Percentiles rank a stretch among this genome's conserved stretches.
Evolutionary conservation across 2,113 vertebrate genomes (phyloP).

Genomic region (Macroglossus sobrinus): DNA sequence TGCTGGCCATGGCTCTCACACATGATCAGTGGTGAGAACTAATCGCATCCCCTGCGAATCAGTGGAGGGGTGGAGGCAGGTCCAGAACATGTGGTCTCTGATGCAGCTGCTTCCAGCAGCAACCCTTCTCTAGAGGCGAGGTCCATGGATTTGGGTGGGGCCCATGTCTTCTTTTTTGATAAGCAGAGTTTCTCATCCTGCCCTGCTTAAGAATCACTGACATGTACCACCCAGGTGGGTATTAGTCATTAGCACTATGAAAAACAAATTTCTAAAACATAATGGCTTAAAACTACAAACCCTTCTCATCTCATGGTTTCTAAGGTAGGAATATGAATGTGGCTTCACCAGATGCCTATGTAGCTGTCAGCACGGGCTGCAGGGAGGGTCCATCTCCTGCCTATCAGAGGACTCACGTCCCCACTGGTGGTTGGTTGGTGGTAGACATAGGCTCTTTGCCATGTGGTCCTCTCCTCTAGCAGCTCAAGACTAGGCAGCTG

Average conservation of each 20-base stretch:
- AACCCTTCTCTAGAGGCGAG: background rate
- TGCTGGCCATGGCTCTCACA: too few relatives aligned
- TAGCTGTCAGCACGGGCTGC: background rate
- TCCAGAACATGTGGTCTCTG: background rate
- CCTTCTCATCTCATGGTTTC: background rate
- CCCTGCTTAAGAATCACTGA: background rate
- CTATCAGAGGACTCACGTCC: background rate
- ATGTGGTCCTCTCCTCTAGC: background rate
- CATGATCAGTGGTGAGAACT: background rate
- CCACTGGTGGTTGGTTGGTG: background rate
- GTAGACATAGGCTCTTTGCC: background rate
- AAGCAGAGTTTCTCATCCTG: background rate
- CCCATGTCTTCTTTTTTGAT: background rate
- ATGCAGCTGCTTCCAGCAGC: background rate
- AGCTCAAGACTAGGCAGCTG: background rate
- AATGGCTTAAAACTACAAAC: background rate
- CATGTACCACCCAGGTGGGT: background rate
- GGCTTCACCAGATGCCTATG: background rate
- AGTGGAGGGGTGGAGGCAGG: background rate
- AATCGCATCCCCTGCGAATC: fast-evolving
- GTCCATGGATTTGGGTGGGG: background rate
- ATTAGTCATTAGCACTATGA: background rate
- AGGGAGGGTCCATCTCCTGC: background rate
- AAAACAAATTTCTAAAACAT: background rate
- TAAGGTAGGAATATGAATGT: background rate